These are phyloP conservation scores for Pomatostomus ruficeps DNA, from an alignment of 2,113 vertebrate genomes.

Conservation along the genomic window DNA sequence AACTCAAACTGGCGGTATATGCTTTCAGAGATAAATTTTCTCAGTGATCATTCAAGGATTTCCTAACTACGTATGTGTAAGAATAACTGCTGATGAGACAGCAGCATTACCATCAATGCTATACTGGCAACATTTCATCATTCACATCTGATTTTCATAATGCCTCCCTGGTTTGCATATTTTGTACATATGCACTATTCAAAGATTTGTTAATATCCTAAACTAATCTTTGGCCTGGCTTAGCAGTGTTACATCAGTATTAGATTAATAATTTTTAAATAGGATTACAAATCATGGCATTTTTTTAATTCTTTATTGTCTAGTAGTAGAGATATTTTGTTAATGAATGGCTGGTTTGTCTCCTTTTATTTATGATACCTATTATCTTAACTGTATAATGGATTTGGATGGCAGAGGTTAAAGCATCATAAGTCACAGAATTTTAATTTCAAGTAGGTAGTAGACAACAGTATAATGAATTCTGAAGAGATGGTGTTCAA, in stretches of 20 bases:
- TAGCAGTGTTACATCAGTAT: neutral
- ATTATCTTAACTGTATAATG: neutral
- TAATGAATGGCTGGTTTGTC: neutral
- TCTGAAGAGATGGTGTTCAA: neutral
- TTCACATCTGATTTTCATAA: neutral
- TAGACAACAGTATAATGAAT: neutral
- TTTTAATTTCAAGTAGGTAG: neutral
- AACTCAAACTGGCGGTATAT: neutral
- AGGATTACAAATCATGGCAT: neutral
- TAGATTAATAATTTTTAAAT: neutral
- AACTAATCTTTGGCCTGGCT: neutral
- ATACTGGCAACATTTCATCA: neutral
- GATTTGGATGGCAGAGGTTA: neutral
- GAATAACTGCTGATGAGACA: neutral
- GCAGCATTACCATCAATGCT: neutral
- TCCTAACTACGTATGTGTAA: neutral
- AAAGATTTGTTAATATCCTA: neutral
- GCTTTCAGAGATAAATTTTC: neutral
- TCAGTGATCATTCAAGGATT: neutral
- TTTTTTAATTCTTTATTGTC: neutral
- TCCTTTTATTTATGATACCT: neutral
- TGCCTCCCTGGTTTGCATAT: neutral
- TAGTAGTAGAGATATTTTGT: neutral
- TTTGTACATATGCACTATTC: neutral
- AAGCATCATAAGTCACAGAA: neutral